These are phyloP conservation scores for Otis tarda DNA, from an alignment of 2,113 vertebrate genomes.

Conservation along the genomic window DNA sequence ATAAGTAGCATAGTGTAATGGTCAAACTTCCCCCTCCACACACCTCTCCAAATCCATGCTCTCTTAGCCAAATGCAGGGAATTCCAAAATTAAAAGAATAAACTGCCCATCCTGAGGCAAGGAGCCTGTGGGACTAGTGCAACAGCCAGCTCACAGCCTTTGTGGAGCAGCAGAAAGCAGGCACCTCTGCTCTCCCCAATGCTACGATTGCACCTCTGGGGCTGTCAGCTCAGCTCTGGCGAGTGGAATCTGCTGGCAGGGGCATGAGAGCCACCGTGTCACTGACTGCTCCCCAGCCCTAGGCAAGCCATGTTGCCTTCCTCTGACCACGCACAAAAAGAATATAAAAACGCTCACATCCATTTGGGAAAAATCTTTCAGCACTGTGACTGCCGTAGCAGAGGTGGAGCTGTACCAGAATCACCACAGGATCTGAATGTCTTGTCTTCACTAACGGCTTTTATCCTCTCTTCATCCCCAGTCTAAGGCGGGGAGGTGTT, in stretches of 20 bases:
- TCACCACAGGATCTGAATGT: background rate
- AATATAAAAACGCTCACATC: background rate
- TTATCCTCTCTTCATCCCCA: background rate
- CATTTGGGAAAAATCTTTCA: background rate
- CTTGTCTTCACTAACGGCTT: background rate
- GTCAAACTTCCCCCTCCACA: background rate
- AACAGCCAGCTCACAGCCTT: background rate
- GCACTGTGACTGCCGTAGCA: background rate
- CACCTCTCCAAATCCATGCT: background rate
- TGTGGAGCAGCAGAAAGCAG: background rate
- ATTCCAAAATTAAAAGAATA: background rate
- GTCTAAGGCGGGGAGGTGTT: background rate
- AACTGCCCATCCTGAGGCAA: background rate
- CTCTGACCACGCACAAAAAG: background rate
- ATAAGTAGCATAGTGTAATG: background rate
- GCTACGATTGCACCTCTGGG: background rate
- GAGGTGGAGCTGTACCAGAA: background rate
- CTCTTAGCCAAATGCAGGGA: background rate
- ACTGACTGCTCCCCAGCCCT: background rate
- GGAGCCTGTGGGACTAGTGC: background rate
- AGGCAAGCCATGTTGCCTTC: background rate
- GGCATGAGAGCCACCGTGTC: background rate
- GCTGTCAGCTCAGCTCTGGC: background rate
- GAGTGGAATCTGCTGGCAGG: background rate
- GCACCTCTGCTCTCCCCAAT: background rate